Conservation (phyloP, 2,888 invertebrate species). For the Agonopterix arenella region DNA sequence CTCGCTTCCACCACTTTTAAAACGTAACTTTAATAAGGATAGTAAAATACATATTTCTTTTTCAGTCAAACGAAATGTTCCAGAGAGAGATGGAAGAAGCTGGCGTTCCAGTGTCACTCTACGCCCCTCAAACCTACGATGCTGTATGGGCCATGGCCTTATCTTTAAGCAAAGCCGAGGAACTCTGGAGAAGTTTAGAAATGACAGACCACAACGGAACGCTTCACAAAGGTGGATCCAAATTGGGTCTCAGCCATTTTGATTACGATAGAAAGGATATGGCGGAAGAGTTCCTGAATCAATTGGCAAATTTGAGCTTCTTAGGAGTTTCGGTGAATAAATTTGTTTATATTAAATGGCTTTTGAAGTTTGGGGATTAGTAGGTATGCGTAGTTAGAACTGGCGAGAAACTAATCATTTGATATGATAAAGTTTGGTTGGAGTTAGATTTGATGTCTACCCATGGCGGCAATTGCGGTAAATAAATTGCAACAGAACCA, state of each 20-base stretch:
- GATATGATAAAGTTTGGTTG: no score
- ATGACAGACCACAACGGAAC: constrained; percentile 28
- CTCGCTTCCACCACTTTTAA: no score
- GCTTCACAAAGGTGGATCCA: constrained; percentile 18
- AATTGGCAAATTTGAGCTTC: constrained; percentile 85
- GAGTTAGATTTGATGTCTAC: no score
- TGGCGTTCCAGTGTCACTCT: constrained; percentile 78
- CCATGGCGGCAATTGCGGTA: no score
- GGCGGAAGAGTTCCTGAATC: constrained; percentile 82
- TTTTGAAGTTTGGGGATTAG: no score
- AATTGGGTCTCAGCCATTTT: constrained; percentile 77
- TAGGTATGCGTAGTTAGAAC: background rate
- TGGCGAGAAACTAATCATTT: no score
- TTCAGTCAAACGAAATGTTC: constrained; percentile 81
- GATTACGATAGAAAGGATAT: constrained; percentile 85
- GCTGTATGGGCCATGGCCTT: constrained; percentile 94
- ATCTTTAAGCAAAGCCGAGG: constrained; percentile 81
- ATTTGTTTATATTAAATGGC: no score
- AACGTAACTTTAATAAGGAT: background rate
- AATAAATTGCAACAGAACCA: no score
- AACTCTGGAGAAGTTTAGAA: constrained; percentile 66
- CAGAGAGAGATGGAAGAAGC: constrained; percentile 72
- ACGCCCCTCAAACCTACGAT: constrained; percentile 90
- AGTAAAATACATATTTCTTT: background rate
- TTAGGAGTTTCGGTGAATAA: constrained; percentile 87